phyloP scores from a whole-genome alignment of 2,797 vertebrate genomes.

The Nyctibius grandis region DNA sequence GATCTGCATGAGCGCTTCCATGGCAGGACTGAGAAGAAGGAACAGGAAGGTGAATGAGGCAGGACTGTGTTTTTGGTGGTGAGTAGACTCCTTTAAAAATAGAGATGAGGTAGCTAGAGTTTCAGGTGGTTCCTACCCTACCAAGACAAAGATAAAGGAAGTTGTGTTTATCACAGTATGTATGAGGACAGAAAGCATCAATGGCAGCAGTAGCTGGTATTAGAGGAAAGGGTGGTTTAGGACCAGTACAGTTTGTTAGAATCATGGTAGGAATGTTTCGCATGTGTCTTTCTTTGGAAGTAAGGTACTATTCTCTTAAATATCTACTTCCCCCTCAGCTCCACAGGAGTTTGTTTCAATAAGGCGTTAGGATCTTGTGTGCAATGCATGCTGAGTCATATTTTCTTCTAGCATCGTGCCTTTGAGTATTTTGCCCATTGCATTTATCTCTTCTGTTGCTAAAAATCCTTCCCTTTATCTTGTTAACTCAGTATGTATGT shows the following conservation, averaged over 20 bases:
- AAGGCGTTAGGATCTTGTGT: not conserved
- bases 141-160: not conserved
- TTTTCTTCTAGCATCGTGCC: not conserved
- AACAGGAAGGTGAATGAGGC: not conserved
- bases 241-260: not conserved
- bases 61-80: not conserved
- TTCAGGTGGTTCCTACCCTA: not conserved
- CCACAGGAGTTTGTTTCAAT: not conserved
- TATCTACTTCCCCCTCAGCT: not conserved
- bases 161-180: not conserved
- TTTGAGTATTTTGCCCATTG: slow-evolving; percentile 14
- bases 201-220: not conserved
- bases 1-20: not conserved
- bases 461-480: not conserved
- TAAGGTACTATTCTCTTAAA: not conserved
- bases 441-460: slow-evolving; percentile 16
- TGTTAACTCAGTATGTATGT: not conserved
- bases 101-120: not conserved
- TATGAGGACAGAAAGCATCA: not conserved
- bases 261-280: not conserved
- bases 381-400: not conserved
- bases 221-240: not conserved
- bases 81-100: not conserved
- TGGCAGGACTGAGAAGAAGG: not conserved
- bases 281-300: not conserved